phyloP scores from a whole-genome alignment of 2,113 vertebrate species.

The Ctenomys sociabilis region DNA sequence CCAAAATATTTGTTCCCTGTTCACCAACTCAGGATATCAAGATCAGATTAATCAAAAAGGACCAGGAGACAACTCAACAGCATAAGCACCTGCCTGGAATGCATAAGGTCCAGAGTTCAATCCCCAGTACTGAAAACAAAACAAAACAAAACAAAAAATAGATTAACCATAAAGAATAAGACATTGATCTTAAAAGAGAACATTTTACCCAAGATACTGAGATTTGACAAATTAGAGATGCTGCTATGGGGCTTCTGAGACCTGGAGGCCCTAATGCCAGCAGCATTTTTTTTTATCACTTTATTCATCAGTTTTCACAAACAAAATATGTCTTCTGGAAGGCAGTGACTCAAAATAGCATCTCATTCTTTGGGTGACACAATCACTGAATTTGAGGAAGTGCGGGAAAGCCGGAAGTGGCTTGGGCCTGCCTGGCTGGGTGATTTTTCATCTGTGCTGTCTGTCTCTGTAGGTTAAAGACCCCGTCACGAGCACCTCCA shows the following conservation, averaged over 20 bases:
- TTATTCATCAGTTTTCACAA: neutral
- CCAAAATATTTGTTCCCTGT: neutral
- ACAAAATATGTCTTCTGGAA: neutral
- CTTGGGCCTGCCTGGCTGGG: rapidly evolving
- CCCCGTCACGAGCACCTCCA: neutral
- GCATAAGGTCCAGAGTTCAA: no score
- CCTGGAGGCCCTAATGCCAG: neutral
- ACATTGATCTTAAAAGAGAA: neutral
- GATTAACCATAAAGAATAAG: neutral
- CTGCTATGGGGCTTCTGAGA: rapidly evolving
- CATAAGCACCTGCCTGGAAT: no score
- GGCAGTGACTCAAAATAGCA: neutral
- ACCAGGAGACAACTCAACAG: no score
- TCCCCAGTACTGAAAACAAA: no score
- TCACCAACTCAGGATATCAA: neutral
- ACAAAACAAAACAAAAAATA: no score
- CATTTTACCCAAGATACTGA: neutral
- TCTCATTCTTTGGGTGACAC: neutral
- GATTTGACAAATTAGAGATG: neutral
- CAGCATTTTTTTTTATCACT: neutral
- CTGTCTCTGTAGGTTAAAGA: neutral
- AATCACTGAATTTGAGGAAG: neutral
- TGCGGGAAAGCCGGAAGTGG: neutral
- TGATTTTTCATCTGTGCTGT: neutral
- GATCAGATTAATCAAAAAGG: neutral